Base-by-base conservation (phyloP, 2,797 vertebrate species). In the Chaetodon trifasciatus region DNA sequence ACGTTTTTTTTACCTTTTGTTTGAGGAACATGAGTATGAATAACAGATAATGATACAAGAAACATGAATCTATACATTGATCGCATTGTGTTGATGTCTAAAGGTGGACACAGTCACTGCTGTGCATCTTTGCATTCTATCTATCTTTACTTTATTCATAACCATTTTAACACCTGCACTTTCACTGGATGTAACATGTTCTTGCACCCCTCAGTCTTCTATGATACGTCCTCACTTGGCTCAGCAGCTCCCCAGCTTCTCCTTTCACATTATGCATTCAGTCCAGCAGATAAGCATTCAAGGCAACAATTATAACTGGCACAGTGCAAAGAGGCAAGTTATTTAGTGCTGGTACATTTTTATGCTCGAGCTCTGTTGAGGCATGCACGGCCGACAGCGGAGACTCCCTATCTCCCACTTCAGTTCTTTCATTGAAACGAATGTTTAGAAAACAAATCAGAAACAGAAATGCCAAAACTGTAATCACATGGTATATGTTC, bases 251-350 rank as follows among this genome's bases (percentile, higher is more conserved):
- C 47, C 5, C 52, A 74, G 66, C 46, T 62, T 85, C 72, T 13
- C 40, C 12, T 68, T 69, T 88, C 50, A 67, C 58, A 87, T 86
- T 74, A 76, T 79, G 50, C 32, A 86, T 80, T 75, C 87, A 81
- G 55, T 69, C 62, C 55, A 76, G 60, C 37, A 79, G 62, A 83
- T 77, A 57, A 70, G 47, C 53, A 74, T 82, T 75, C 40, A 74
- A 74, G 65, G 40, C 52, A 68, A 70, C 66, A 69, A 65, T 64
- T 67, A 85, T 49, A 76, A 56, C 24, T 53, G 66, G 46, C 66
- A 83, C n/a, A 64, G 13, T 67, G 66, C 7, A 5, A 77, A 58
- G 37, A 73, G 46, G 37, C 53, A 60, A 21, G 32, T 65, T n/a
- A 80, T 80, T 88, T 70, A 65, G 21, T 55, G 42, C 28, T 55